phyloP scores from a whole-genome alignment of 2,888 invertebrate genomes.

The Aporophyla nigra region DNA sequence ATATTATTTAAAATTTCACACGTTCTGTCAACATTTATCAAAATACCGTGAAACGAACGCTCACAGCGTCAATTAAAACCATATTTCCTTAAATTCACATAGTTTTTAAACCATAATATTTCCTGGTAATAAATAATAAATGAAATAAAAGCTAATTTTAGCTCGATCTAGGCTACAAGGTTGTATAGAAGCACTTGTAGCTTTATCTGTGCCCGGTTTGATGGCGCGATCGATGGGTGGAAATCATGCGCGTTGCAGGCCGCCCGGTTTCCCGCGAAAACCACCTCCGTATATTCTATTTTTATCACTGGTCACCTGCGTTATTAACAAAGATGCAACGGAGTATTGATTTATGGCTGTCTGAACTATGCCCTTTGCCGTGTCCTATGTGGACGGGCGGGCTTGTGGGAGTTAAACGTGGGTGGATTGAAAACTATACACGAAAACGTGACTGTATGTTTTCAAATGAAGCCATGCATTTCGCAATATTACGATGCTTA shows the following conservation, averaged over 20 bases:
- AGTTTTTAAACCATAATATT: neutral
- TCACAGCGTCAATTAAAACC: neutral
- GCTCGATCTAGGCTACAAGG: constrained; percentile 59
- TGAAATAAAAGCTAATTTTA: constrained; percentile 42
- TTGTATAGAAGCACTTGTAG: constrained; percentile 59
- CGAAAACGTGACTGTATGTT: neutral
- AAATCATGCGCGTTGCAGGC: constrained; percentile 78
- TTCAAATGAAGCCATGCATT: neutral
- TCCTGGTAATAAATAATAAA: constrained; percentile 8
- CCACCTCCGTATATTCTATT: constrained; percentile 53
- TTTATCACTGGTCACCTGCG: constrained; percentile 56
- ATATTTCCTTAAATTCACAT: neutral
- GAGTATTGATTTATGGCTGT: constrained; percentile 52
- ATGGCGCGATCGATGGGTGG: constrained; percentile 76
- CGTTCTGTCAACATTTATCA: neutral
- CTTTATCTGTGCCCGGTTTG: constrained; percentile 63
- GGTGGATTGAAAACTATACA: neutral
- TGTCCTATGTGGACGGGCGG: neutral
- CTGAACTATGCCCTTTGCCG: constrained; percentile 17
- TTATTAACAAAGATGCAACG: constrained; percentile 55
- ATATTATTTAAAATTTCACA: neutral
- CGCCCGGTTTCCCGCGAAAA: constrained; percentile 75
- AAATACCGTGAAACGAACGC: neutral
- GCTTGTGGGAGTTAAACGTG: neutral
- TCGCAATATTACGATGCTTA: neutral